These are phyloP conservation scores for Neoascia interrupta DNA, from an alignment of 2,888 invertebrate species.

Conservation along the genomic window DNA sequence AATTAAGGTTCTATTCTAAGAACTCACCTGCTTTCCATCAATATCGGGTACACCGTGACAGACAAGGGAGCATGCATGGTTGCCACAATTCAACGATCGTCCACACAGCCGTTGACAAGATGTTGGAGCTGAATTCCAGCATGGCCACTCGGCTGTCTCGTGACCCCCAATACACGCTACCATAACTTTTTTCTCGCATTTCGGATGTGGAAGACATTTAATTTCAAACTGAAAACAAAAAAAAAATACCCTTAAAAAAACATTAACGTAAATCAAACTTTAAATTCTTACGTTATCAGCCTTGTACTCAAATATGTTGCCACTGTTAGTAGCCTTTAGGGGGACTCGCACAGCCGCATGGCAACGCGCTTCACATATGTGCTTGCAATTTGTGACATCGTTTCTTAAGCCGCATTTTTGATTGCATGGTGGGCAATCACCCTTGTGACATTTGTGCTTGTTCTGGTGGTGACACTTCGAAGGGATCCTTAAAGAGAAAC, in stretches of 20 bases:
- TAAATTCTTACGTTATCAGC: constrained; percentile 78
- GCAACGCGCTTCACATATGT: constrained; percentile 86
- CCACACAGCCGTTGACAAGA: constrained; percentile 92
- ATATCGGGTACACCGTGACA: constrained; percentile 86
- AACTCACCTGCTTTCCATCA: constrained; percentile 79
- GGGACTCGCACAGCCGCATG: constrained; percentile 87
- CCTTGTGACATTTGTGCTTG: constrained; percentile 90
- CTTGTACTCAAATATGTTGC: constrained; percentile 83
- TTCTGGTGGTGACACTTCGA: constrained; percentile 93
- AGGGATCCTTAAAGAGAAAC: constrained; percentile 80
- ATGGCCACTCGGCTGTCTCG: constrained; percentile 85
- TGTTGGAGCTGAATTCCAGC: constrained; percentile 85
- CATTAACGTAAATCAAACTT: no score
- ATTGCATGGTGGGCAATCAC: constrained; percentile 90
- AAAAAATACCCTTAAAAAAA: background rate
- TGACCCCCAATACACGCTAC: constrained; percentile 88
- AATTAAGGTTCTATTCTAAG: background rate
- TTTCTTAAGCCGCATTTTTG: constrained; percentile 85
- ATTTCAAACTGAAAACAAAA: constrained; percentile 78
- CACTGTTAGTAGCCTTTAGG: constrained; percentile 82
- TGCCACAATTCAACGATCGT: constrained; percentile 86
- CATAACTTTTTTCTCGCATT: constrained; percentile 85
- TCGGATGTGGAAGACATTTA: constrained; percentile 84
- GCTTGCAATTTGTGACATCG: constrained; percentile 78
- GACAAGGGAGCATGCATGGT: constrained; percentile 86